Evolutionary conservation across 2,797 vertebrate genomes (phyloP).

Genomic region (Orestias chungarensis): DNA sequence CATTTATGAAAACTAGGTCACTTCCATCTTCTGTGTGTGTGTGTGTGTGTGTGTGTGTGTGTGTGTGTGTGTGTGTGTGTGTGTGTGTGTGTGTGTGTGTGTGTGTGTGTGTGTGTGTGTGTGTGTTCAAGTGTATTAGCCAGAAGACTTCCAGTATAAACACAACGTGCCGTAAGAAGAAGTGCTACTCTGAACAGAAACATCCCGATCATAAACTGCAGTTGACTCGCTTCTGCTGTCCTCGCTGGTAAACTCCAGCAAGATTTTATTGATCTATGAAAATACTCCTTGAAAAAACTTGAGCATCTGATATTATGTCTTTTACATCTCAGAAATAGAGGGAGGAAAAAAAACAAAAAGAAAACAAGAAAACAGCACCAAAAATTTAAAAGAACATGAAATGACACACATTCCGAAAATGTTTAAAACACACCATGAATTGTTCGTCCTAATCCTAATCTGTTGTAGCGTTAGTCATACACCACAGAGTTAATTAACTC

Average conservation of each 20-base stretch:
- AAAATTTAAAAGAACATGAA: background rate
- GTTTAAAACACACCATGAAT: background rate
- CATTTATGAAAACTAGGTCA: slow-evolving; percentile 80
- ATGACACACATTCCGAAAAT: background rate
- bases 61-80: slow-evolving; percentile 15
- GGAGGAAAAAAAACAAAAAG: background rate
- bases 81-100: slow-evolving; percentile 25
- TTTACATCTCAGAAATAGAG: slow-evolving; percentile 5
- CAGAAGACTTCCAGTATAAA: slow-evolving; percentile 74
- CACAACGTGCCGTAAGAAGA: slow-evolving; percentile 68
- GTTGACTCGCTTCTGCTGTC: slow-evolving; percentile 16
- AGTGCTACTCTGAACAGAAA: slow-evolving; percentile 65
- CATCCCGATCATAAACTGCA: slow-evolving; percentile 62
- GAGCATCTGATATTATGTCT: slow-evolving; percentile 5
- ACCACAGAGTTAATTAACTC: background rate
- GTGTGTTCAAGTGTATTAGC: slow-evolving; percentile 31
- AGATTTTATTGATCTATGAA: slow-evolving; percentile 5
- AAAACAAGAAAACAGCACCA: background rate
- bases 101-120: slow-evolving; percentile 12
- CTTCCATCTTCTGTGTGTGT: slow-evolving; percentile 67
- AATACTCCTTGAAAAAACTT: background rate
- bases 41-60: slow-evolving; percentile 12
- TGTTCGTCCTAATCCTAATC: background rate
- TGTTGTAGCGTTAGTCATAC: background rate
- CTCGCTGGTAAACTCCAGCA: slow-evolving; percentile 17